Base-by-base conservation (phyloP, 2,113 vertebrate species). In the Corynorhinus townsendii region DNA sequence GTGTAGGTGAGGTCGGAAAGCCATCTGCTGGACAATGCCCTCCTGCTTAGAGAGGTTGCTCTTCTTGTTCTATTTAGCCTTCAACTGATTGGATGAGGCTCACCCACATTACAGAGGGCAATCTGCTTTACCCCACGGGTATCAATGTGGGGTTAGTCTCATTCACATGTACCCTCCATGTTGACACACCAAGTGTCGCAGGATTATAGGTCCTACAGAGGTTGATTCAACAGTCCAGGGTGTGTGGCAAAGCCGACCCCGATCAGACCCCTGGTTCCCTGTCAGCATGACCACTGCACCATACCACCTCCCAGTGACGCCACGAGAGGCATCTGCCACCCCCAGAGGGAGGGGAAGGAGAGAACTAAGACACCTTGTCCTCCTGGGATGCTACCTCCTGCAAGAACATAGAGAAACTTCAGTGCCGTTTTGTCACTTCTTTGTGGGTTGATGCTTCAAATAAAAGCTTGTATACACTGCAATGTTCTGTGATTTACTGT, bases 231-330 rank as follows among this genome's bases (percentile, higher is more conserved):
- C 1, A 22, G 30, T n/a, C 49, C n/a, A 59, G 17, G 43, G 72
- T 3, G 40, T 1, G 2, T 20, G 52, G 30, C 45, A 45, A 72
- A 86, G 68, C 30, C 62, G 54, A 24, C 9, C 6, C 22, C 12
- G 47, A 75, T 73, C 69, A 72, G 15, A 8, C 0, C 15, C 26
- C 73, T 38, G 19, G 22, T 2, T 86, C 20, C 24, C 8, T 2
- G 52, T 30, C 26, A 38, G 14, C 28, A 38, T 12, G 62, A 64
- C 30, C 43, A 28, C 0, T 17, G 15, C 12, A 19, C n/a, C 22
- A 26, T 3, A 2, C 17, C 1, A 0, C 20, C 10, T 28, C 79
- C 84, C 38, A 0, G 2, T 1, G 68, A 47, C 62, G 72, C 62
- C 62, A 2, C 1, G 5, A 35, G 56, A 71, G 47, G 22, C 14